Base-by-base conservation (phyloP, 1,140 invertebrate genomes). In the Penaeus indicus region DNA sequence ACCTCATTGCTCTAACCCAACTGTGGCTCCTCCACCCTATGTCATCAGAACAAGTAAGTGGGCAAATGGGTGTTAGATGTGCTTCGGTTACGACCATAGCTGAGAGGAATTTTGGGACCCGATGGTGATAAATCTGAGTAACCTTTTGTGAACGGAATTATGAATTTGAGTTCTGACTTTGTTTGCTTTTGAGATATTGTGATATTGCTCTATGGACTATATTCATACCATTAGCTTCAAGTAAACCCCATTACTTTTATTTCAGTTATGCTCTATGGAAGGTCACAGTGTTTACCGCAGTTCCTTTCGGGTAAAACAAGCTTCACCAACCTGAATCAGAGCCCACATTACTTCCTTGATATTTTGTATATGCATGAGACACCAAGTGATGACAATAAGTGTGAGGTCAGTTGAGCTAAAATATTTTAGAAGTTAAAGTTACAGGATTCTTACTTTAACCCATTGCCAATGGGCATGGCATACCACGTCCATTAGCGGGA, bases 331-430 rank as follows among this genome's bases (percentile, higher is more conserved):
- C 86, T 88, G 22, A 83, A 27, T 42, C 79, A 88, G 27, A 88
- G 80, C 42, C 86, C 86, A 38, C 86, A 88, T 63, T 88, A 82
- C 25, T 81, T 88, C 64, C 67, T 88, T 18, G 86, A 88, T 77
- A 61, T 88, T 62, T 83, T 88, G 67, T 88, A 88, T 60, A 88
- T 75, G 19, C 86, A 88, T 63, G 86, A 88, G 54, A 27, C 79
- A n/a, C 86, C 86, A n/a, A 69, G 62, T 38, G 86, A 88, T 82
- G 79, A 88, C 22, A 88, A 88, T 27, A 88, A 88, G 62, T 88
- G 86, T 83, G 86, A 88, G 79, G 86, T 83, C 18, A 82, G 86
- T 83, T 13, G 16, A 16, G 16, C 11, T 54, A 1, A 10, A 54
- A 0, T 54, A 13, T 11, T 32, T 32, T 32, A 32, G 32, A 32